These are phyloP conservation scores for Apolygus lucorum DNA, from an alignment of 1,140 invertebrate genomes.

Conservation along the genomic window DNA sequence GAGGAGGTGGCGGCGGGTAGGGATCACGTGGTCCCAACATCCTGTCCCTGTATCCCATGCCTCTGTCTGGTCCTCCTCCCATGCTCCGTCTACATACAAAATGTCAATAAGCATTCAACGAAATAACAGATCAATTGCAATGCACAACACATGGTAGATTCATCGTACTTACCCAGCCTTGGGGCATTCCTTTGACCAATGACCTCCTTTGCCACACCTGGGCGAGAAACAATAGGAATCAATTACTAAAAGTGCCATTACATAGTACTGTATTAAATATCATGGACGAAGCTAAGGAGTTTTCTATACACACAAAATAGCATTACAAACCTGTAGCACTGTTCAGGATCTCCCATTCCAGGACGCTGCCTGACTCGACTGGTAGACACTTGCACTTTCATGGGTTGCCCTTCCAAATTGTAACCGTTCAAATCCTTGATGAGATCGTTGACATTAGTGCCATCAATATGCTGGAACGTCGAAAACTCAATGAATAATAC, in stretches of 20 bases:
- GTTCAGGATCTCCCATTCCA: conserved; percentile 89
- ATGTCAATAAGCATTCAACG: neutral
- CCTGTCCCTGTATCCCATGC: conserved; percentile 58
- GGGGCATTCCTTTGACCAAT: conserved; percentile 91
- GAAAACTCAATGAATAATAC: neutral
- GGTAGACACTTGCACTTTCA: conserved; percentile 84
- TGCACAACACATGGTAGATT: neutral
- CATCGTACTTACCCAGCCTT: conserved; percentile 32
- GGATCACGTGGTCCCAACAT: conserved; percentile 70
- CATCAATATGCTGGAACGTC: conserved; percentile 56
- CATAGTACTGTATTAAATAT: too few species aligned
- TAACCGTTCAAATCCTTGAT: conserved; percentile 79
- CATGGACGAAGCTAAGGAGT: too few species aligned
- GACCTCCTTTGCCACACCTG: conserved; percentile 80
- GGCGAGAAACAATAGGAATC: conserved; percentile 28
- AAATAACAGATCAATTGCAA: neutral
- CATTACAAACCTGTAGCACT: conserved; percentile 58
- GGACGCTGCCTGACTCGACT: conserved; percentile 83
- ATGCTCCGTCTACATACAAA: neutral
- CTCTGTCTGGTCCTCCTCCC: conserved; percentile 45
- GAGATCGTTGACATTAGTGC: conserved; percentile 69
- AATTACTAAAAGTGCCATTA: too few species aligned
- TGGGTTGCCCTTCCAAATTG: conserved; percentile 73
- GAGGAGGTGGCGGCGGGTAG: conserved; percentile 67
- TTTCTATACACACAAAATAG: too few species aligned